Conservation (phyloP, 2,797 vertebrate species). For the Trichosurus vulpecula region DNA sequence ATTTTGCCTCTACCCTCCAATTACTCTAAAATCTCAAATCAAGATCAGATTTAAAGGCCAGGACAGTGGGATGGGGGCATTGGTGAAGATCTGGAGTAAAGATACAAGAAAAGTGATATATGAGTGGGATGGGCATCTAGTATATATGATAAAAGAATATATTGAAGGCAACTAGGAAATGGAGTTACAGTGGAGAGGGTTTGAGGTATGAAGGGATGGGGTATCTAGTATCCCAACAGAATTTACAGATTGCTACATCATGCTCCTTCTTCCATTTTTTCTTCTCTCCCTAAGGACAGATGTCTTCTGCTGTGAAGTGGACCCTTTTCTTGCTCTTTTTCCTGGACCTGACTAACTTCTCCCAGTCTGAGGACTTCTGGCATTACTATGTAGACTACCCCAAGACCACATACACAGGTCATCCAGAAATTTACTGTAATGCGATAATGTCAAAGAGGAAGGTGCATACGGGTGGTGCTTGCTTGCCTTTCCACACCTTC, state of each 20-base stretch:
- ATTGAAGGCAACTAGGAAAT: neutral
- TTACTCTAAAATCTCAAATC: neutral
- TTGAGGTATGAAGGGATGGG: neutral
- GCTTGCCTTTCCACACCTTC: neutral
- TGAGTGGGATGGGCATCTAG: neutral
- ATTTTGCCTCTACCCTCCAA: neutral
- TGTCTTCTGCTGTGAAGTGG: neutral
- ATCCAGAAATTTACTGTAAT: neutral
- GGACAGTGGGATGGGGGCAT: neutral
- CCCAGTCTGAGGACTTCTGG: neutral
- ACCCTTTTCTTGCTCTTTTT: constrained; percentile 10
- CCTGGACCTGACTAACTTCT: neutral
- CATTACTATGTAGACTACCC: neutral
- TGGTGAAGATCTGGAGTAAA: neutral
- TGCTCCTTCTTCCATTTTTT: neutral
- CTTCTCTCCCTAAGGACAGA: neutral
- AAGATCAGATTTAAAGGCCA: neutral
- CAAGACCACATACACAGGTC: neutral
- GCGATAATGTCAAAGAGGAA: neutral
- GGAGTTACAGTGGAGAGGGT: neutral
- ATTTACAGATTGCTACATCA: neutral
- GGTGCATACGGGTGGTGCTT: neutral
- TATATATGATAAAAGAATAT: neutral
- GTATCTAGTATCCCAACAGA: neutral
- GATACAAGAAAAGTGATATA: neutral